These are phyloP conservation scores for Aquatica leii DNA, from an alignment of 2,888 invertebrate species.

Conservation along the genomic window DNA sequence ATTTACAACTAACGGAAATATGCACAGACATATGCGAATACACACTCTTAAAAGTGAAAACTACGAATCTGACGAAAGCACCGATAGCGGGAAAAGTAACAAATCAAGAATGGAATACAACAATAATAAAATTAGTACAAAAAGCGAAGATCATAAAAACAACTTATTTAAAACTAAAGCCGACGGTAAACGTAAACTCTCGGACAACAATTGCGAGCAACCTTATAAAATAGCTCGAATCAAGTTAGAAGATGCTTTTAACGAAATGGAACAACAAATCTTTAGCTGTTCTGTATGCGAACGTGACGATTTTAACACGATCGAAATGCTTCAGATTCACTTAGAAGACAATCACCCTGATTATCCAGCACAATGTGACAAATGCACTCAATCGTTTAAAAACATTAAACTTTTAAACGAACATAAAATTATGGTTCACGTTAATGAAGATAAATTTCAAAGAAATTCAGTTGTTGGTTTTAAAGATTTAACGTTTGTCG, in stretches of 20 bases:
- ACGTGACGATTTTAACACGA: constrained; percentile 67
- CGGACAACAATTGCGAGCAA: constrained; percentile 44
- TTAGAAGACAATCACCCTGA: constrained; percentile 73
- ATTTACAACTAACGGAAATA: constrained; percentile 86
- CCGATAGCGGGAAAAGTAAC: constrained; percentile 60
- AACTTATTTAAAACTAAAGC: constrained; percentile 26
- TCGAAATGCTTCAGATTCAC: constrained; percentile 69
- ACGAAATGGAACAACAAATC: constrained; percentile 44
- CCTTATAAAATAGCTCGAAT: constrained; percentile 36
- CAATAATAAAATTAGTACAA: constrained; percentile 54
- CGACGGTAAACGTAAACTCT: constrained; percentile 52
- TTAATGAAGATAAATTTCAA: constrained; percentile 50
- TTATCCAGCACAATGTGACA: constrained; percentile 72
- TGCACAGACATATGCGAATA: constrained; percentile 83
- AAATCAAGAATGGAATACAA: constrained; percentile 57
- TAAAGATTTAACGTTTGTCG: constrained; percentile 78
- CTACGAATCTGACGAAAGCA: constrained; percentile 69
- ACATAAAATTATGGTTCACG: constrained; percentile 73
- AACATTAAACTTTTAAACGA: constrained; percentile 75
- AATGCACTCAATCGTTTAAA: constrained; percentile 76
- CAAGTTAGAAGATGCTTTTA: constrained; percentile 46
- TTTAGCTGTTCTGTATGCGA: constrained; percentile 71
- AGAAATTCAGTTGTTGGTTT: constrained; percentile 70
- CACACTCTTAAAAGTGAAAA: constrained; percentile 67
- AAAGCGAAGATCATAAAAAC: constrained; percentile 27